Base-by-base conservation (phyloP, 2,113 vertebrate species). In the Cavia porcellus region DNA sequence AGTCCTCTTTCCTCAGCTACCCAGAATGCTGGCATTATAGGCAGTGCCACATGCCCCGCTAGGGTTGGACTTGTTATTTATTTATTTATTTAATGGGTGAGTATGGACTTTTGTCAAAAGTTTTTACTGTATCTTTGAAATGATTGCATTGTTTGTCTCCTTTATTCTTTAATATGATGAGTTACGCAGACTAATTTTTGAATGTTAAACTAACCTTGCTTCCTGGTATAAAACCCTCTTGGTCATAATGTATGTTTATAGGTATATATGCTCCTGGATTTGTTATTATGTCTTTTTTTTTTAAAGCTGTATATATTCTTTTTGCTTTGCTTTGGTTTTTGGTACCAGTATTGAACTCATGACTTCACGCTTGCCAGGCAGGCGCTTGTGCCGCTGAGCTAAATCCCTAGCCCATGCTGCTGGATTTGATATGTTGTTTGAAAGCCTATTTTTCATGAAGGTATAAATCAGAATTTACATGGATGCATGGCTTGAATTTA, bases 51-150 rank as follows among this genome's bases (percentile, higher is more conserved):
- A n/a, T 70, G 35, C 2, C 70, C 42, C n/a, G 19, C n/a, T 72
- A n/a, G 8, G n/a, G 19, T 72, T 72, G 19, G 70, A 35, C n/a
- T 19, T 70, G 13, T 85, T 95, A 79, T 81, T 89, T 75, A 42
- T 38, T 85, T 95, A 89, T 81, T 85, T 75, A 42, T 22, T 74
- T 86, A 28, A 79, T 42, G 38, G 92, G 20, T 86, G 20, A 15
- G 24, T 82, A 17, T 77, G 92, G 75, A 83, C 61, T 90, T 86
- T 96, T 81, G 25, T 96, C 32, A 93, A 11, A 86, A 92, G 10
- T 50, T 90, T 90, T 92, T 90, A 68, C 38, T 92, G 15, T 13
- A 22, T 86, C 47, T 93, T 87, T 87, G 55, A 80, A 80, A 42
- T 45, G 38, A 83, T 87, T 14, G 4, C 59, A 35, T 42, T 45